Base-by-base conservation (phyloP, 1,140 invertebrate genomes). In the Diuraphis noxia region DNA sequence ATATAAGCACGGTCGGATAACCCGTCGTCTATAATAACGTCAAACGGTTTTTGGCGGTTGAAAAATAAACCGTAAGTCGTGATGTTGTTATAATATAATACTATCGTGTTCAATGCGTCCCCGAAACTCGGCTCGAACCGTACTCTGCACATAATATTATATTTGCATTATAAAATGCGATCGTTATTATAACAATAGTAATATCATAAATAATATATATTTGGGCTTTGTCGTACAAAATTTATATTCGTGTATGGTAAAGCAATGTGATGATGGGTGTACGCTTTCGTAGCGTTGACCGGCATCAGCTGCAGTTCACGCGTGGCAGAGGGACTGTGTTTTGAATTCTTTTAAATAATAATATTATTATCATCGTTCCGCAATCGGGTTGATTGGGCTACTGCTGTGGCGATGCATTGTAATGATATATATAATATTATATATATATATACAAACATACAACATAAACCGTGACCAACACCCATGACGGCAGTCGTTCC, bases 401-500 rank as follows among this genome's bases (percentile, higher is more conserved):
- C 89, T 23, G 34, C 72, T 90, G 88, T n/a, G 72, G 77, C 88
- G 49, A 5, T 8, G 77, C 77, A 81, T 46, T 90, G 77, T 79
- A 56, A 88, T 40, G 63, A 30, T 23, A 87, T 30, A 34, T 79
- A 52, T 52, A n/a, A n/a, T n/a, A n/a, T n/a, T n/a, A 52, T 52
- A 52, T 52, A 52, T 25, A 25, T 25, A 52, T 25, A 25, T 23
- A 79, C 23, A 40, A 30, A 38, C 19, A 79, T 36, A 82, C 40
- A 38, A 63, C 25, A 77, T 40, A 49, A 43, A 90, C 89, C 89
- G 89, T 91, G 89, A 91, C 89, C 89, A 91, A 91, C 89, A 91
- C 77, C 89, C 89, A 82, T 91, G 89, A 91, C 88, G 88, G 41
- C 89, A 77, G 89, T 91, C 77, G 89, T 91, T 91, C 89, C 89